Evolutionary conservation across 2,888 invertebrate genomes (phyloP).

Genomic region (Petrophora chlorosata): DNA sequence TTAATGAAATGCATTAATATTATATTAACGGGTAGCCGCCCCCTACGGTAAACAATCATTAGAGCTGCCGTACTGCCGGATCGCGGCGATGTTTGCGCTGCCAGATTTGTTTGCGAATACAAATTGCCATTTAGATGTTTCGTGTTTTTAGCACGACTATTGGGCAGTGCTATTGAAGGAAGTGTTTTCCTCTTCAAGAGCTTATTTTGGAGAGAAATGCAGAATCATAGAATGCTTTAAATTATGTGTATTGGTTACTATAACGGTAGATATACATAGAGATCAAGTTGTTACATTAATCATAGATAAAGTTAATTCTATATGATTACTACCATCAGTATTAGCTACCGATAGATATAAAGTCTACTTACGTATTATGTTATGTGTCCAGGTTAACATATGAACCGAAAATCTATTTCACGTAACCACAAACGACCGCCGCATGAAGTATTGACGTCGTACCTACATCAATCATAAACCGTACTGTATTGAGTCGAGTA

Average conservation of each 20-base stretch:
- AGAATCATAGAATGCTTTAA: too few species aligned
- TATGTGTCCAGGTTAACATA: too few species aligned
- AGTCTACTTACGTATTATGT: too few species aligned
- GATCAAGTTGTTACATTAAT: too few species aligned
- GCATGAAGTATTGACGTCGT: constrained; percentile 21
- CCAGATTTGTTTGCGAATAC: constrained; percentile 80
- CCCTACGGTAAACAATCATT: constrained; percentile 79
- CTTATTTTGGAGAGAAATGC: too few species aligned
- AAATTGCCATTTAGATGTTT: constrained; percentile 67
- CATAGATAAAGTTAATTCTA: too few species aligned
- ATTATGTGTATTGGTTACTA: too few species aligned
- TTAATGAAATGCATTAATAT: constrained; percentile 85
- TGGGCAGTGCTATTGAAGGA: constrained; percentile 5
- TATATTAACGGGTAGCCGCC: constrained; percentile 78
- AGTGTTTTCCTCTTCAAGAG: too few species aligned
- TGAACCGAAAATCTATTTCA: constrained; percentile 14
- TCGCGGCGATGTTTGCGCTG: constrained; percentile 62
- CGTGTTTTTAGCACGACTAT: constrained; percentile 27
- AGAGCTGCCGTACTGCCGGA: constrained; percentile 50
- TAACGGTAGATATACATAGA: too few species aligned
- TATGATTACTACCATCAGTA: not conserved
- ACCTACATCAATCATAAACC: constrained; percentile 31
- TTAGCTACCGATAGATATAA: not conserved
- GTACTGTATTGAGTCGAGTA: constrained; percentile 25
- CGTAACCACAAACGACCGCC: constrained; percentile 10